phyloP scores from a whole-genome alignment of 2,888 invertebrate species.

The Pyrocoelia pectoralis region DNA sequence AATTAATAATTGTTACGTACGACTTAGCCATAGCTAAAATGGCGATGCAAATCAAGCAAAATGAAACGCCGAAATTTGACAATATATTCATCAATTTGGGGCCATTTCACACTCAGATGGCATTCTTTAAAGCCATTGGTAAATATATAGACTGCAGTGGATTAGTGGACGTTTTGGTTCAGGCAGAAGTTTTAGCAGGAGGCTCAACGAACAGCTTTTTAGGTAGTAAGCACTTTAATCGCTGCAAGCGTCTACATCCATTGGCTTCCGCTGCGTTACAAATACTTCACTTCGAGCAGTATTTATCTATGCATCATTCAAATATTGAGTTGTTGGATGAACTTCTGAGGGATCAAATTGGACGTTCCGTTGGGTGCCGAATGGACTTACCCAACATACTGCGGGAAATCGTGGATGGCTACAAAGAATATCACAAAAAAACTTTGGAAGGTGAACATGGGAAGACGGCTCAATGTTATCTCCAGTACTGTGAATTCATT shows the following conservation, averaged over 20 bases:
- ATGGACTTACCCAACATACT: neutral
- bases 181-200: constrained; percentile 5
- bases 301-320: neutral
- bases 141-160: constrained; percentile 33
- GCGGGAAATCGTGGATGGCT: neutral
- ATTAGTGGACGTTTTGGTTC: neutral
- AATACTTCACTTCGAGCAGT: neutral
- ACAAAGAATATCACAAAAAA: neutral
- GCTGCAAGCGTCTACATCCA: neutral
- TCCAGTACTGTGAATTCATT: neutral
- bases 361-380: neutral
- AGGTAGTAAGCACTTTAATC: neutral
- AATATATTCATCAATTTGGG: constrained; percentile 5
- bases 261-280: neutral
- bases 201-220: neutral
- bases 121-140: constrained; percentile 4
- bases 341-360: neutral
- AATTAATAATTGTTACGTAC: neutral
- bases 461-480: neutral
- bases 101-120: neutral
- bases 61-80: neutral
- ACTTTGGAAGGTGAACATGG: neutral
- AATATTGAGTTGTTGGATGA: neutral
- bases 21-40: neutral
- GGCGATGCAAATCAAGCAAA: neutral